A percentile compares a stretch with the other conserved stretches of the same genome.
Conservation (phyloP, 1,140 invertebrate species). For the Drosophila simulans region DNA sequence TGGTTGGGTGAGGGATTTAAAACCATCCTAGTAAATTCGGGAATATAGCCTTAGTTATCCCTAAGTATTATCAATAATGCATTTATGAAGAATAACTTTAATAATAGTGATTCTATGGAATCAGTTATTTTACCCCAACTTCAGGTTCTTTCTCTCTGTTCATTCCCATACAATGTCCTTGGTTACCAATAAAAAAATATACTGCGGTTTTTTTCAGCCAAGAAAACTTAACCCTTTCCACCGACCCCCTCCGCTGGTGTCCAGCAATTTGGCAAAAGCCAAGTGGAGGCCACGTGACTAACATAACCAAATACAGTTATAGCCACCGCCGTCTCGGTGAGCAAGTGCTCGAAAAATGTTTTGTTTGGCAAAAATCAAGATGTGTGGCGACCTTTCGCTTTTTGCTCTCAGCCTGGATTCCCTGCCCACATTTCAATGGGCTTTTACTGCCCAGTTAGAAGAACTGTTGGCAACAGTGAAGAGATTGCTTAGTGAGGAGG, state of each 20-base stretch:
- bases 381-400: constrained; percentile 56
- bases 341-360: constrained; percentile 74
- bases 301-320: constrained; percentile 79
- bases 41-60: too few relatives aligned
- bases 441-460: constrained; percentile 54
- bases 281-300: constrained; percentile 76
- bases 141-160: background rate
- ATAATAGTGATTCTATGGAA: background rate
- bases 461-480: constrained; percentile 54
- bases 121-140: background rate
- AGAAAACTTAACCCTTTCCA: constrained; percentile 24
- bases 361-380: constrained; percentile 83
- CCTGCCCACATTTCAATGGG: constrained; percentile 1
- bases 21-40: too few relatives aligned
- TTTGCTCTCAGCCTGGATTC: constrained; percentile 26
- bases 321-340: constrained; percentile 40
- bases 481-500: constrained; percentile 11
- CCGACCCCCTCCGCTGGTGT: constrained; percentile 8
- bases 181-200: constrained; percentile 21
- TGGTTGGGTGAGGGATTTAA: constrained; percentile 2
- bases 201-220: constrained; percentile 33
- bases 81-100: background rate
- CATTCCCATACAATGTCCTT: constrained; percentile 9
- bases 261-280: constrained; percentile 73
- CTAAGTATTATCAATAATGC: too few relatives aligned